These are phyloP conservation scores for Coregonus ussuriensis DNA, from an alignment of 2,797 vertebrate genomes.

Conservation along the genomic window DNA sequence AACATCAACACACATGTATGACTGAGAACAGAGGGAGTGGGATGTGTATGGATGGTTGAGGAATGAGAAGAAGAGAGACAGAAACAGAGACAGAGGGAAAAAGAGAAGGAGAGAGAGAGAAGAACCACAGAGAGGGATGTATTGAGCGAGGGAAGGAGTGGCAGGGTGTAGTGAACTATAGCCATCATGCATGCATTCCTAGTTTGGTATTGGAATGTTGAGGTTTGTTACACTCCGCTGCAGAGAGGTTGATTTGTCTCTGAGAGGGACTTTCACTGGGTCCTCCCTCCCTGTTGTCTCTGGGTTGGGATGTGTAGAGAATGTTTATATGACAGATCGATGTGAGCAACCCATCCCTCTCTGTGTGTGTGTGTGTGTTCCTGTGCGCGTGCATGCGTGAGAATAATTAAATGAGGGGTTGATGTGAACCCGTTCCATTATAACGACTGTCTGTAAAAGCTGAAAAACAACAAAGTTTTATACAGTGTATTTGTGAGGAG, in stretches of 20 bases:
- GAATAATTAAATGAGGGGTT: conserved; percentile 56
- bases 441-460: conserved; percentile 49
- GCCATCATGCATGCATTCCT: conserved; percentile 55
- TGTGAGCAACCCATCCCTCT: conserved; percentile 41
- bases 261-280: conserved; percentile 51
- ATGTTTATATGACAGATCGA: conserved; percentile 58
- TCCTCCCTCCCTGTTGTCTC: conserved; percentile 32
- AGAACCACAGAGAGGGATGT: neutral
- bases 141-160: conserved; percentile 23
- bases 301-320: conserved; percentile 31
- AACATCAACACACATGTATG: too few species aligned
- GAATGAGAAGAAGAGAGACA: conserved; percentile 31
- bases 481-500: conserved; percentile 25
- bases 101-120: conserved; percentile 32
- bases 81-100: conserved; percentile 34
- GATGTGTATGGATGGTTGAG: too few species aligned
- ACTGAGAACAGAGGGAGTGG: conserved; percentile 26
- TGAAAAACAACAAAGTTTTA: conserved; percentile 1
- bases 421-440: conserved; percentile 47
- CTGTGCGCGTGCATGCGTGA: neutral
- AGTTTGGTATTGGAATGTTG: conserved; percentile 57
- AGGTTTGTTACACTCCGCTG: conserved; percentile 67
- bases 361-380: conserved; percentile 31
- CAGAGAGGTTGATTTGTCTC: conserved; percentile 65
- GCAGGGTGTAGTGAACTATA: conserved; percentile 40